phyloP scores from a whole-genome alignment of 1,140 invertebrate genomes.

The Ruditapes philippinarum region DNA sequence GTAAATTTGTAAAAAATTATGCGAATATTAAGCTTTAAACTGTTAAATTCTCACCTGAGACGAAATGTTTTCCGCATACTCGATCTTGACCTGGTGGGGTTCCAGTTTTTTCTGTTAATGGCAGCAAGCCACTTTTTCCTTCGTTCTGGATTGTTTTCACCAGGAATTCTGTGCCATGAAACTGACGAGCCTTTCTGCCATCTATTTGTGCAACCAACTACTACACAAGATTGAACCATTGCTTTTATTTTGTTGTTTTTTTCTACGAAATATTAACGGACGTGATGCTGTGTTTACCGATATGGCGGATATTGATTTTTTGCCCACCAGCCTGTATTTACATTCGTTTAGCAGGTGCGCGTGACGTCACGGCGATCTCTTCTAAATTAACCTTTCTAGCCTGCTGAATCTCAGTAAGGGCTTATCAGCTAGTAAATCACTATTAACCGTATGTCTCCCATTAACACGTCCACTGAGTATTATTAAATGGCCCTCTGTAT shows the following conservation, averaged over 20 bases:
- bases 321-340: slow-evolving; percentile 23
- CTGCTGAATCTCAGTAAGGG: too few species aligned
- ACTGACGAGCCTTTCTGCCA: background rate
- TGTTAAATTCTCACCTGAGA: slow-evolving; percentile 10
- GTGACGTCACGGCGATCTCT: slow-evolving; percentile 31
- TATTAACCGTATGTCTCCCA: too few species aligned
- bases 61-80: background rate
- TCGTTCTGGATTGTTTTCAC: background rate
- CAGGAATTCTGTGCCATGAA: slow-evolving; percentile 22
- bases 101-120: background rate
- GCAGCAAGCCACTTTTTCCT: background rate
- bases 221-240: slow-evolving; percentile 18
- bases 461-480: too few species aligned
- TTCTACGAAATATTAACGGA: background rate
- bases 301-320: background rate
- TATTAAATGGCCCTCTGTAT: too few species aligned
- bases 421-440: too few species aligned
- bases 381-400: too few species aligned
- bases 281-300: too few species aligned
- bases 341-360: background rate
- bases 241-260: background rate
- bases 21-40: too few species aligned
- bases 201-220: slow-evolving; percentile 20
- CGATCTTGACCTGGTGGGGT: background rate
- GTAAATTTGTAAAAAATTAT: too few species aligned